These are phyloP conservation scores for Heterohyrax brucei DNA, from an alignment of 2,797 vertebrate genomes.

Conservation along the genomic window DNA sequence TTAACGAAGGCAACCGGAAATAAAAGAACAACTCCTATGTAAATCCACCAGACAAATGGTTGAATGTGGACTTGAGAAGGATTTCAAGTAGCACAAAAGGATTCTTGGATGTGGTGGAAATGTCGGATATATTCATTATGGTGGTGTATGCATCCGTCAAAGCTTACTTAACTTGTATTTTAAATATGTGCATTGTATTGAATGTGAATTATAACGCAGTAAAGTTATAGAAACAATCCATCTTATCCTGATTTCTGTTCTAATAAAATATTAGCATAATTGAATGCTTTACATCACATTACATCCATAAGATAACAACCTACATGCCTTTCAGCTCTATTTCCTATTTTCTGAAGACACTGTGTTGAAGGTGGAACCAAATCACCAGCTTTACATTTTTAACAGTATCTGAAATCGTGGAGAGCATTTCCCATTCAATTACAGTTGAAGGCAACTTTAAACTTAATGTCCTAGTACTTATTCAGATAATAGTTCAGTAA, in stretches of 20 bases:
- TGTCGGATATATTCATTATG: not conserved
- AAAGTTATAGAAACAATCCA: not conserved
- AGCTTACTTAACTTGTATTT: not conserved
- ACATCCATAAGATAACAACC: not conserved
- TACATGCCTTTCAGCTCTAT: not conserved
- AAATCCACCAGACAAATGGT: not conserved
- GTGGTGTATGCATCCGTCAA: not conserved
- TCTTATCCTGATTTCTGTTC: not conserved
- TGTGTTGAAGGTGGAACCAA: not conserved
- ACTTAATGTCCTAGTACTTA: constrained; percentile 72
- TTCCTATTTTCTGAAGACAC: constrained; percentile 44
- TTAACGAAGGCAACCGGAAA: not conserved
- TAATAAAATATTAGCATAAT: not conserved
- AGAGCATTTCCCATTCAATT: constrained; percentile 66
- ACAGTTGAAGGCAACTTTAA: constrained; percentile 80
- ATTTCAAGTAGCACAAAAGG: not conserved
- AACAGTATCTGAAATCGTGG: constrained; percentile 46
- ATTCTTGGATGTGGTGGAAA: accelerated
- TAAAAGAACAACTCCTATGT: not conserved
- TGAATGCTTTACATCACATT: not conserved
- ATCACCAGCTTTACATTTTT: constrained; percentile 57
- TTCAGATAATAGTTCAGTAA: constrained; percentile 75
- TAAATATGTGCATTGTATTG: not conserved
- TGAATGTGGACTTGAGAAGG: accelerated
- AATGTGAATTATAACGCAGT: not conserved